phyloP scores from a whole-genome alignment of 1,140 invertebrate genomes.

The Trachymyrmex cornetzi region DNA sequence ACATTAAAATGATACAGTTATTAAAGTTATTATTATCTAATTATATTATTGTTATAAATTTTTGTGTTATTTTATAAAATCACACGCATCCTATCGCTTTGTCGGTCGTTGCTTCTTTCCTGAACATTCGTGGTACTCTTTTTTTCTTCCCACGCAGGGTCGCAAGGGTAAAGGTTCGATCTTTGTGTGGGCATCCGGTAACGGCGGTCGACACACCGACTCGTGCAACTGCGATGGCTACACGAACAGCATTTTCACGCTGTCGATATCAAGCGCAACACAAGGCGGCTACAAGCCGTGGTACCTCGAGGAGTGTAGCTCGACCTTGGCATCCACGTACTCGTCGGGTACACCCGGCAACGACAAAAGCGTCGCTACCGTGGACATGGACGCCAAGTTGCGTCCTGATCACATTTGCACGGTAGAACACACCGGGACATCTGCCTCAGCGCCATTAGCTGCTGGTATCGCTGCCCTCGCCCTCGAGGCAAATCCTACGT shows the following conservation, averaged over 20 bases:
- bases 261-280: slow-evolving; percentile 98
- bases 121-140: neutral
- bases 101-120: neutral
- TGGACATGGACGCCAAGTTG: slow-evolving; percentile 96
- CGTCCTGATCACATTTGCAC: slow-evolving; percentile 95
- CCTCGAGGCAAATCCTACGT: slow-evolving; percentile 96
- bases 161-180: slow-evolving; percentile 98
- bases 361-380: slow-evolving; percentile 97
- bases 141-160: slow-evolving; percentile 88
- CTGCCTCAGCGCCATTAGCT: slow-evolving; percentile 97
- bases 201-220: slow-evolving; percentile 98
- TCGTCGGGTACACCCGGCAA: slow-evolving; percentile 97
- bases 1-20: neutral
- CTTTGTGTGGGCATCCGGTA: slow-evolving; percentile 99
- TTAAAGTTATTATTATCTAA: neutral
- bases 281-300: slow-evolving; percentile 98
- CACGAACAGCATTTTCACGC: slow-evolving; percentile 99
- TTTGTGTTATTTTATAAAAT: neutral
- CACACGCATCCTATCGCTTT: slow-evolving; percentile 8
- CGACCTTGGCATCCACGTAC: slow-evolving; percentile 98
- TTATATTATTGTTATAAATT: neutral
- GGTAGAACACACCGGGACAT: slow-evolving; percentile 96
- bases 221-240: slow-evolving; percentile 99
- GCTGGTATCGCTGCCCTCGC: slow-evolving; percentile 98
- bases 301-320: slow-evolving; percentile 99